Evolutionary conservation across 35 echinoderm and acorn worm species (phyloP).

Genomic region (Acanthaster planci): DNA sequence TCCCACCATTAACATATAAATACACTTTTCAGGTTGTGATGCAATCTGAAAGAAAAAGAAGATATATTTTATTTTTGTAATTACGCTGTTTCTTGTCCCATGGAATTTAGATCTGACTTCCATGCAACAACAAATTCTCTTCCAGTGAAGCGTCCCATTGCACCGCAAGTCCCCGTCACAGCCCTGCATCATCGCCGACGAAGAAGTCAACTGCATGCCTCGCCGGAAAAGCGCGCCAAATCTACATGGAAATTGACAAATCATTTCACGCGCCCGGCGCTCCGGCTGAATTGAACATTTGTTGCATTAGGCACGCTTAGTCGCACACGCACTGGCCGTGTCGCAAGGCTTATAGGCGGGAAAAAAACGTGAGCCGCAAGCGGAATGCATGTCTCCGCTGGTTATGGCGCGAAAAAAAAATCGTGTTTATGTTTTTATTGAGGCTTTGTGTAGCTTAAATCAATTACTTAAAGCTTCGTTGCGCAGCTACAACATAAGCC

Average conservation of each 20-base stretch:
- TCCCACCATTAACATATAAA: too few species aligned
- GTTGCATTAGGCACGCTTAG: conserved; percentile 16
- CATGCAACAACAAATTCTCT: too few species aligned
- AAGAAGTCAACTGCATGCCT: conserved; percentile 14
- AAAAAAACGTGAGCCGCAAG: not conserved
- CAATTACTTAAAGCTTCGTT: not conserved
- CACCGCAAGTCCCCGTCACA: too few species aligned
- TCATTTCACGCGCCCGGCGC: conserved; percentile 15
- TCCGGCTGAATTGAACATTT: conserved; percentile 13
- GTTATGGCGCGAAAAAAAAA: not conserved
- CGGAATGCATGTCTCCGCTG: not conserved
- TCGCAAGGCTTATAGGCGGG: not conserved
- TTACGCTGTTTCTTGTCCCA: too few species aligned
- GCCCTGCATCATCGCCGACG: too few species aligned
- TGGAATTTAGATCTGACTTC: too few species aligned
- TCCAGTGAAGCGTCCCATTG: too few species aligned
- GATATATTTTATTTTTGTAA: too few species aligned
- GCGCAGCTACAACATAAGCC: not conserved
- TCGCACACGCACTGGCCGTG: conserved; percentile 21
- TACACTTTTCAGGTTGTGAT: too few species aligned
- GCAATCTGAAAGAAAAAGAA: too few species aligned
- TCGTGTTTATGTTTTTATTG: conserved; percentile 24
- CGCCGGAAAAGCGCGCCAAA: conserved; percentile 27
- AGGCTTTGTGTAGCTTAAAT: not conserved
- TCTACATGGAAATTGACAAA: conserved; percentile 19